A percentile compares a stretch with the other conserved stretches of the same genome.
Conservation (phyloP, 2,888 invertebrate genomes). For the Melanophora roralis region DNA sequence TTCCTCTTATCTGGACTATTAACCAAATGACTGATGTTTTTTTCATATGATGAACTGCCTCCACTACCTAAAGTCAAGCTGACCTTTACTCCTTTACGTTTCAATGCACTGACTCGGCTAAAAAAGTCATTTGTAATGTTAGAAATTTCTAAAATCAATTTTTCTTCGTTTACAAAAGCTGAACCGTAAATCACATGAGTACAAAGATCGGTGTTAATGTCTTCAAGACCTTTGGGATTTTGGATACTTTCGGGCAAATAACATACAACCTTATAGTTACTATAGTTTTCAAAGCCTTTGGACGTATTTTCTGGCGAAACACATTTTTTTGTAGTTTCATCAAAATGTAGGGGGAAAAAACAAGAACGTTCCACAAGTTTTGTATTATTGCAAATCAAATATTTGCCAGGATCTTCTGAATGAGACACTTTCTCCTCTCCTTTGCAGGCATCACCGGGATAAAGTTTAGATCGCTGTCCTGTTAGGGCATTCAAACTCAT, state of each 20-base stretch:
- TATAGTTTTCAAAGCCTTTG: conserved; percentile 80
- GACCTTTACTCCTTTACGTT: conserved; percentile 88
- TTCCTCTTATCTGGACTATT: conserved; percentile 85
- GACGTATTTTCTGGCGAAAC: conserved; percentile 78
- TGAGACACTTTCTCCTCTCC: conserved; percentile 82
- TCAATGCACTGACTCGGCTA: conserved; percentile 87
- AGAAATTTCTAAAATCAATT: conserved; percentile 87
- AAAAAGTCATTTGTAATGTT: conserved; percentile 93
- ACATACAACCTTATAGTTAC: conserved; percentile 89
- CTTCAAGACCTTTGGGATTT: conserved; percentile 88
- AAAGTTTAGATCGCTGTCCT: too few relatives aligned
- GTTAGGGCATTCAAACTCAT: conserved; percentile 64
- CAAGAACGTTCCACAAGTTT: conserved; percentile 86
- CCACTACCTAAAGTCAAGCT: conserved; percentile 95
- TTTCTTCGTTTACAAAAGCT: conserved; percentile 90
- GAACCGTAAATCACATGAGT: conserved; percentile 96
- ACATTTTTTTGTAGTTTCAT: conserved; percentile 82
- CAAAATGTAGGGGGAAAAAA: conserved; percentile 85
- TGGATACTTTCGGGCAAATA: conserved; percentile 97
- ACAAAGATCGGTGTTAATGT: conserved; percentile 91
- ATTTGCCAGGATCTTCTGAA: conserved; percentile 85
- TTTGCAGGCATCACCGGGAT: conserved; percentile 80
- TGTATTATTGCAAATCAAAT: conserved; percentile 88
- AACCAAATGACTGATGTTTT: conserved; percentile 90
- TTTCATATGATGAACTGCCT: conserved; percentile 95